These are phyloP conservation scores for Lasioglossum figueresi DNA, from an alignment of 2,888 invertebrate genomes.

Conservation along the genomic window DNA sequence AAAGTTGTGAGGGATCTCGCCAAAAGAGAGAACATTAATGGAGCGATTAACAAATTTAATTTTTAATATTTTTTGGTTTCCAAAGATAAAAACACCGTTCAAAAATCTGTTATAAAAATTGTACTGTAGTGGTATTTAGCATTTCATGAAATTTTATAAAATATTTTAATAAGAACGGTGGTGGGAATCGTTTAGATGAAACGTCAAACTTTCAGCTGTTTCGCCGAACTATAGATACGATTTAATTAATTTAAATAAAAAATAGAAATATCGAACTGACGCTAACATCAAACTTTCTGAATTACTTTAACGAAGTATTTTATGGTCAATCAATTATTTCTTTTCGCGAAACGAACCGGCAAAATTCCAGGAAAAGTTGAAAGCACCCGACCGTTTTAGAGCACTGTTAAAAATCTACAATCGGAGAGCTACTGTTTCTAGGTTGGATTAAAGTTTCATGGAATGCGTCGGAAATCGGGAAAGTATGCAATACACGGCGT, in stretches of 20 bases:
- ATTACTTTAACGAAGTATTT: background rate
- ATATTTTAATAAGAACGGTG: background rate
- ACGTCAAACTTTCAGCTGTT: background rate
- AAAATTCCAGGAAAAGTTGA: background rate
- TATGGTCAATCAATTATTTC: background rate
- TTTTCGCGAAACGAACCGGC: background rate
- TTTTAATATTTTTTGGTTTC: background rate
- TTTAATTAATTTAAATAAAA: background rate
- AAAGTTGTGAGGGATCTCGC: too few relatives aligned
- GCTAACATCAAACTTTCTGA: background rate
- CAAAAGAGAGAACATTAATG: too few relatives aligned
- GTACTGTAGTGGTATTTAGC: background rate
- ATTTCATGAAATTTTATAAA: background rate
- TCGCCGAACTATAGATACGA: background rate
- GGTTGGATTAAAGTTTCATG: background rate
- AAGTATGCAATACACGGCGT: slow-evolving; percentile 9
- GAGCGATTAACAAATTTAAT: too few relatives aligned
- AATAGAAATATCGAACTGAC: background rate
- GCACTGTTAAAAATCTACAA: background rate
- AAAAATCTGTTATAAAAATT: background rate
- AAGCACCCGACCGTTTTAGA: background rate
- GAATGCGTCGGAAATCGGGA: slow-evolving; percentile 12
- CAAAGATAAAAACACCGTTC: background rate
- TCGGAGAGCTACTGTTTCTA: background rate
- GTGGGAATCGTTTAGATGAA: background rate